A percentile compares a stretch with the other conserved stretches of the same genome.
phyloP scores from a whole-genome alignment of 2,888 invertebrate species.

The Noctua janthe region DNA sequence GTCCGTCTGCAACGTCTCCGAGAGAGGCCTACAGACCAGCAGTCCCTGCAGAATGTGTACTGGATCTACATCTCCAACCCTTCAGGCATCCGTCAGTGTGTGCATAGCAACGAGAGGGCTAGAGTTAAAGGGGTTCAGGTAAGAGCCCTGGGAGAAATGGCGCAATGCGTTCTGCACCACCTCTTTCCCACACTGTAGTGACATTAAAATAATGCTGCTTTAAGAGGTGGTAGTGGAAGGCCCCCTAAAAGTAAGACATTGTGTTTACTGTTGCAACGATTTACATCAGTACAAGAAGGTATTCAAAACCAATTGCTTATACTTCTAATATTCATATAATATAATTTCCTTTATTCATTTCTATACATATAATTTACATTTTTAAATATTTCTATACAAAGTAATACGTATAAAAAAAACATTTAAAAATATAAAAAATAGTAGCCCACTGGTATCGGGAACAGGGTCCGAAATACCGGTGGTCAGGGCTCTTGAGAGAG shows the following conservation, averaged over 20 bases:
- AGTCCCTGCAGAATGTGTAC: slow-evolving; percentile 77
- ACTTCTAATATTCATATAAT: neutral
- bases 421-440: too few species aligned
- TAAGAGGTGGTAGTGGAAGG: neutral
- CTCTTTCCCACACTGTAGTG: neutral
- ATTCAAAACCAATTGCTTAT: neutral
- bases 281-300: neutral
- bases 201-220: neutral
- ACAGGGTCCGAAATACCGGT: too few species aligned
- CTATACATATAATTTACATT: too few species aligned
- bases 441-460: too few species aligned
- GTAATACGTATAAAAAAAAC: too few species aligned
- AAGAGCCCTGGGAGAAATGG: neutral
- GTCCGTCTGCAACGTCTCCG: slow-evolving; percentile 83
- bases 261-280: neutral
- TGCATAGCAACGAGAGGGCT: slow-evolving; percentile 84
- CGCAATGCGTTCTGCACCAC: neutral
- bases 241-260: neutral
- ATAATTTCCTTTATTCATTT: too few species aligned
- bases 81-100: slow-evolving; percentile 83
- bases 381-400: too few species aligned
- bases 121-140: slow-evolving; percentile 84
- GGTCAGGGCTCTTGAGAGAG: too few species aligned
- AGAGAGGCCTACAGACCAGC: slow-evolving; percentile 79
- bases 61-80: slow-evolving; percentile 87